Percentiles rank a stretch among this genome's conserved stretches.
Conservation (phyloP, 2,113 vertebrate species). For the Xiphophorus hellerii region DNA sequence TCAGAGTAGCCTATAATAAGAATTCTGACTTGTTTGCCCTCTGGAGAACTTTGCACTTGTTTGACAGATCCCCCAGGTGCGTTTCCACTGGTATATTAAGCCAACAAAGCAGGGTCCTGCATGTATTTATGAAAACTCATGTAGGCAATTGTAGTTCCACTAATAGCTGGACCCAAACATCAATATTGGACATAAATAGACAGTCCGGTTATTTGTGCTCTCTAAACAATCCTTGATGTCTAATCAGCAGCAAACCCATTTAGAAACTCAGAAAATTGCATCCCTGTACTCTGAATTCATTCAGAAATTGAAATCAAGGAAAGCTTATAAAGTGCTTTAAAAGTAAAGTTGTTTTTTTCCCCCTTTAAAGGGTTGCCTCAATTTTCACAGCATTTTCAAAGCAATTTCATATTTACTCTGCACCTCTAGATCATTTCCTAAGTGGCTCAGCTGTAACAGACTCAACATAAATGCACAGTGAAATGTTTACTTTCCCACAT, state of each 20-base stretch:
- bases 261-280: background rate
- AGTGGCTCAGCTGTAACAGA: background rate
- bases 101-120: background rate
- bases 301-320: background rate
- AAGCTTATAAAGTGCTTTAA: too few relatives aligned
- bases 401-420: background rate
- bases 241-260: background rate
- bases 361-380: background rate
- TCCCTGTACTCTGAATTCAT: background rate
- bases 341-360: too few relatives aligned
- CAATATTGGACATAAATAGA: background rate
- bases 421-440: background rate
- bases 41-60: background rate
- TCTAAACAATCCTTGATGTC: background rate
- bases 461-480: background rate
- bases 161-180: background rate
- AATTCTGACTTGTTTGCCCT: constrained; percentile 3
- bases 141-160: background rate
- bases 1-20: constrained; percentile 7
- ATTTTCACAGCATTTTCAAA: background rate
- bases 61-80: constrained; percentile 9
- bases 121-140: background rate
- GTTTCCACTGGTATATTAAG: background rate
- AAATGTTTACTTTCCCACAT: background rate
- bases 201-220: background rate